Conservation (phyloP, 2,113 vertebrate species). For the Perca fluviatilis region DNA sequence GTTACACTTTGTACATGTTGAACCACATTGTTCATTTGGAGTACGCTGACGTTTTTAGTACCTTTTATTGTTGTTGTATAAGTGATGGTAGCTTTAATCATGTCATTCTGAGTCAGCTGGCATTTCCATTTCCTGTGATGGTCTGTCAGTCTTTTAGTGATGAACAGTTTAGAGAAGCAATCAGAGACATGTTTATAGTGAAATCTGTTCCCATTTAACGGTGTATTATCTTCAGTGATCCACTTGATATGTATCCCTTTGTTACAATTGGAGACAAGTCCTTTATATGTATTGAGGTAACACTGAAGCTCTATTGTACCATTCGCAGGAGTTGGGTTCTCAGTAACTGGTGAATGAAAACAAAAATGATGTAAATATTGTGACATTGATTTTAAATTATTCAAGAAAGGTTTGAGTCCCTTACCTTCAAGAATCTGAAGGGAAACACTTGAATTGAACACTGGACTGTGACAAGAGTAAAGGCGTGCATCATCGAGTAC, state of each 20-base stretch:
- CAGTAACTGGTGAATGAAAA: conserved; percentile 41
- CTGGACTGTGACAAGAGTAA: conserved; percentile 55
- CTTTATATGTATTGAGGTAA: conserved; percentile 33
- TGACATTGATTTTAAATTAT: background rate
- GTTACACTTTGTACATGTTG: background rate
- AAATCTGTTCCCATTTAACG: conserved; percentile 60
- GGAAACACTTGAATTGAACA: conserved; percentile 15
- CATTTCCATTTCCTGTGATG: conserved; percentile 74
- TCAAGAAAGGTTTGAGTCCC: background rate
- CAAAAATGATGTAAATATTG: background rate
- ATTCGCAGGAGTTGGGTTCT: accelerated
- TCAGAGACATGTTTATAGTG: background rate
- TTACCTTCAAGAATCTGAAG: conserved; percentile 61
- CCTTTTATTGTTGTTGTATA: conserved; percentile 59
- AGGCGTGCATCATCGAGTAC: conserved; percentile 18
- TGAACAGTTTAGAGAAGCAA: conserved; percentile 64
- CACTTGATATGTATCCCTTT: conserved; percentile 53
- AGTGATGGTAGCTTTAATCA: conserved; percentile 30
- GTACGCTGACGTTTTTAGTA: background rate
- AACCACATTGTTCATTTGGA: background rate
- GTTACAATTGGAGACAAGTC: background rate
- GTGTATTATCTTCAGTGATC: conserved; percentile 43
- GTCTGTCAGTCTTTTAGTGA: conserved; percentile 58
- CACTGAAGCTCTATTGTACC: conserved; percentile 62
- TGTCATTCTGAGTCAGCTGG: conserved; percentile 38